Evolutionary conservation across 2,888 invertebrate genomes (phyloP), one percentile per base, ranked within the genome.

Genomic region (Spodoptera picta): DNA sequence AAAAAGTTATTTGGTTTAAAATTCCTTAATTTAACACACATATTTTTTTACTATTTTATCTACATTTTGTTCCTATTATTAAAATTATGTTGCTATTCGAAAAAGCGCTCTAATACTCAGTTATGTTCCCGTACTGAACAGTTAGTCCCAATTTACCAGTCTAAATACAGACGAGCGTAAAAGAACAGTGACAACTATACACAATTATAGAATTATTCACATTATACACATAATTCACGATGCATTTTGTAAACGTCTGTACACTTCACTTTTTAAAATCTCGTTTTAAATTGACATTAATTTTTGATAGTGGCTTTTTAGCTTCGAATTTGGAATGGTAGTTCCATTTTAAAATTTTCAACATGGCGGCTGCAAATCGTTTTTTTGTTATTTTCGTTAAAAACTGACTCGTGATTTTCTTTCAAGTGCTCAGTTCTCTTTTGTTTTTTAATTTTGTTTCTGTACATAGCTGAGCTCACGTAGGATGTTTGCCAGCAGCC

Each of bases 401-500:
- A 14, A 56, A 31, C 60, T 53, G 36, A 50, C 49, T 54, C 48
- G 27, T 48, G 19, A 54, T 7, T 60, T 64, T 54, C 36, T 52
- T 66, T 79, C 50, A 53, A 43, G 58, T 60, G 56, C 60, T 73
- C 58, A 67, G 59, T 74, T 70, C 55, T 56, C 54, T 69, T 64
- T 62, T 46, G 48, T 50, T 45, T 58, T 57, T 52, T 36, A 4
- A 36, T 9, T 65, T 68, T 58, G 14, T 31, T 70, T 61, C 69
- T 73, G 61, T 69, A 71, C 68, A 69, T 64, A 65, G 60, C 52
- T 69, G 67, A 74, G 86, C 84, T 89, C 89, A 91, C 90, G 91
- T 89, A 45, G 82, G 81, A 61, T 84, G 87, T 69, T 84, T 89
- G 44, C 90, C 92, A 36, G 89, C 92, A 58, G 91, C 92, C 81